phyloP scores from a whole-genome alignment of 2,113 vertebrate species.

The Rhabdomys dilectus region DNA sequence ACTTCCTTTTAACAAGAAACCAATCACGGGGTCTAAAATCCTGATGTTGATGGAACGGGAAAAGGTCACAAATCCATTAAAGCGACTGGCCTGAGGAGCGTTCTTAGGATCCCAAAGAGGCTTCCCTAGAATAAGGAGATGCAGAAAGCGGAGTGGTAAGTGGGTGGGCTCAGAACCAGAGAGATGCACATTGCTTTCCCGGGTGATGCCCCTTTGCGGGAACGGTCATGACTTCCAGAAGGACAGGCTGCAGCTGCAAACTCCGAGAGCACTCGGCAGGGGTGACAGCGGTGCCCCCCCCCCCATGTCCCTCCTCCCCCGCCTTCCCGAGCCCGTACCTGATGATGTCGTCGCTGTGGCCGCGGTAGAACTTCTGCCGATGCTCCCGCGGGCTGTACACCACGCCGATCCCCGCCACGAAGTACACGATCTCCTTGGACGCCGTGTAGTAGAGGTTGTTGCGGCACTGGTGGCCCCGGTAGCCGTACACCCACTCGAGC shows the following conservation, averaged over 20 bases:
- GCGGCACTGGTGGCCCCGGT: constrained; percentile 99
- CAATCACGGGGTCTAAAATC: not conserved
- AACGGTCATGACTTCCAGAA: not conserved
- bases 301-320: not conserved
- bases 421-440: constrained; percentile 98
- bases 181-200: not conserved
- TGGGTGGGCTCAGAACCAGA: not conserved
- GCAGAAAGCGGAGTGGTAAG: not conserved
- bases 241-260: not conserved
- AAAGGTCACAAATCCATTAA: not conserved
- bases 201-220: not conserved
- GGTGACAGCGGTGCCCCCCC: not conserved
- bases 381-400: constrained; percentile 99
- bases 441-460: constrained; percentile 99
- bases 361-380: constrained; percentile 99
- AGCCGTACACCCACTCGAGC: constrained; percentile 99
- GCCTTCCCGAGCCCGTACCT: constrained; percentile 89
- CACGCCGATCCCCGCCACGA: constrained; percentile 97
- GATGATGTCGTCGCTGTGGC: constrained; percentile 99
- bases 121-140: not conserved
- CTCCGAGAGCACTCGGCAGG: not conserved
- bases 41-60: not conserved
- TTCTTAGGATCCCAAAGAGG: not conserved
- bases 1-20: not conserved
- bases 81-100: not conserved